phyloP scores from a whole-genome alignment of 2,113 vertebrate species.

The Panurus biarmicus region DNA sequence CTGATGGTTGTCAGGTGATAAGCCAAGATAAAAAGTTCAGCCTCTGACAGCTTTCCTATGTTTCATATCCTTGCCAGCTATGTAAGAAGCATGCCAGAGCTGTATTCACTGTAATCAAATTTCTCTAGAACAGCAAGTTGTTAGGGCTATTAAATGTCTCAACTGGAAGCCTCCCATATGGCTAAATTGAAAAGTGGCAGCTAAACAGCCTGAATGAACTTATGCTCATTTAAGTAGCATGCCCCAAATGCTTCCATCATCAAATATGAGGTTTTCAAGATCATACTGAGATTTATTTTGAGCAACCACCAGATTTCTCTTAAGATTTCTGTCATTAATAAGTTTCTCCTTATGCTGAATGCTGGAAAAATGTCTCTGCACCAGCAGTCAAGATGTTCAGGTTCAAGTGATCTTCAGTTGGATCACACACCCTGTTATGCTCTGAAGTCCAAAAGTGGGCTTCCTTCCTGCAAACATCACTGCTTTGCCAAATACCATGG shows the following conservation, averaged over 20 bases:
- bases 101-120: constrained; percentile 38
- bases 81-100: not conserved
- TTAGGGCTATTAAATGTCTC: constrained; percentile 49
- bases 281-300: constrained; percentile 1
- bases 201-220: constrained; percentile 16
- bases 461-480: not conserved
- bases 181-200: constrained; percentile 48
- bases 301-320: not conserved
- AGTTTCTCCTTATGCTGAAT: not conserved
- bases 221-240: not conserved
- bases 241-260: not conserved
- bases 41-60: not conserved
- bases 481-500: not conserved
- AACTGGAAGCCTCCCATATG: constrained; percentile 48
- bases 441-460: not conserved
- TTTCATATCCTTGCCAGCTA: not conserved
- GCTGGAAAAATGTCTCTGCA: not conserved
- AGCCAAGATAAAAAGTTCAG: not conserved
- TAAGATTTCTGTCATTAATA: not conserved
- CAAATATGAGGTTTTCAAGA: not conserved
- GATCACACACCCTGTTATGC: not conserved
- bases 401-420: not conserved
- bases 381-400: not conserved
- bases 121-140: constrained; percentile 38
- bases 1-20: not conserved